A percentile compares a stretch with the other conserved stretches of the same genome.
phyloP scores from a whole-genome alignment of 2,113 vertebrate genomes.

The Entosphenus tridentatus region DNA sequence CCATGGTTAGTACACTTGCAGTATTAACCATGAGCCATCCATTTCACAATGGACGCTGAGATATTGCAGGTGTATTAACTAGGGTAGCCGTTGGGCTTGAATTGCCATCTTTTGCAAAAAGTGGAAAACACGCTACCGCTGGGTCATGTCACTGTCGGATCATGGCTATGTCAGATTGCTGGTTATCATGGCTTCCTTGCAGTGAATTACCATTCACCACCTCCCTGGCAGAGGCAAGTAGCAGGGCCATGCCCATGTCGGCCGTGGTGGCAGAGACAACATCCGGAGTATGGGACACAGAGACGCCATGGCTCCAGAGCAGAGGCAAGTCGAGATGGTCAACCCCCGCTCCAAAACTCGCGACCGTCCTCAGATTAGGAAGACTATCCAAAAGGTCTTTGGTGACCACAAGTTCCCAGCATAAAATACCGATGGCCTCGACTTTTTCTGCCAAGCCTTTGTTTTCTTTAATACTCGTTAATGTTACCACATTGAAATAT shows the following conservation, averaged over 20 bases:
- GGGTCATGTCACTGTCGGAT: too few relatives aligned
- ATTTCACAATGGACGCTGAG: too few relatives aligned
- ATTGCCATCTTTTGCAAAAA: too few relatives aligned
- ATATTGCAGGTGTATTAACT: too few relatives aligned
- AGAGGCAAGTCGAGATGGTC: slow-evolving; percentile 38
- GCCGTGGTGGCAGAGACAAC: slow-evolving; percentile 32
- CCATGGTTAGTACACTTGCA: too few relatives aligned
- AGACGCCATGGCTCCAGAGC: slow-evolving; percentile 26
- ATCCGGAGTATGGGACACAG: slow-evolving; percentile 30
- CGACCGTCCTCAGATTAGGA: slow-evolving; percentile 31
- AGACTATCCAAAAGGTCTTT: slow-evolving; percentile 21
- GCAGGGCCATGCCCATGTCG: slow-evolving; percentile 34
- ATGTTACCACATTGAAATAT: too few relatives aligned
- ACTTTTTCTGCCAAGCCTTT: slow-evolving; percentile 23
- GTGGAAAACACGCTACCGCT: too few relatives aligned
- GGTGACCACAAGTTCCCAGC: slow-evolving; percentile 13
- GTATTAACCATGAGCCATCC: too few relatives aligned
- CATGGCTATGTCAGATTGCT: too few relatives aligned
- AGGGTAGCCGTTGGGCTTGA: too few relatives aligned
- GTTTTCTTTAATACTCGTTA: too few relatives aligned
- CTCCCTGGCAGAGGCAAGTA: slow-evolving; percentile 36
- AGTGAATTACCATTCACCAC: slow-evolving; percentile 26
- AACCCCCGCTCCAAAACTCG: slow-evolving; percentile 29
- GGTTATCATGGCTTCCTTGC: too few relatives aligned
- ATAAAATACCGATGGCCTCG: slow-evolving; percentile 24